Evolutionary conservation across 2,797 vertebrate species (phyloP).

Genomic region (Silurus aristotelis): DNA sequence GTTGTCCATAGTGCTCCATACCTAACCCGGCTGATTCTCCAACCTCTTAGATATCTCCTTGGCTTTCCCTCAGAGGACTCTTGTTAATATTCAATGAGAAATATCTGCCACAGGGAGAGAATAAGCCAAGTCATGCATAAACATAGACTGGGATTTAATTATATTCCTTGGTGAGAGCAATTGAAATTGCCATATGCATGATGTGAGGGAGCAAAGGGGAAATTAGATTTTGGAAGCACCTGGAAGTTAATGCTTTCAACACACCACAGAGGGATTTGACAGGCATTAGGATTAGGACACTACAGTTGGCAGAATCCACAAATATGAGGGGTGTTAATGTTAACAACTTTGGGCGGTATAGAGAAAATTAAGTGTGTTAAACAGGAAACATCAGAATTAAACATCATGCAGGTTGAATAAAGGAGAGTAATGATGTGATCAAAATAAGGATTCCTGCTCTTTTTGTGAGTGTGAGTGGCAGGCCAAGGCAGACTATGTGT

Average conservation of each 20-base stretch:
- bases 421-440: not conserved
- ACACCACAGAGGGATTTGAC: conserved; percentile 30
- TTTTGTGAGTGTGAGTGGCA: conserved; percentile 31
- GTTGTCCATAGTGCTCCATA: conserved; percentile 27
- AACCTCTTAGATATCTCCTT: conserved; percentile 37
- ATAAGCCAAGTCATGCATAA: conserved; percentile 55
- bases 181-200: conserved; percentile 56
- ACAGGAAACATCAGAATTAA: conserved; percentile 1
- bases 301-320: conserved; percentile 32
- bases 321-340: conserved; percentile 30
- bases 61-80: conserved; percentile 36
- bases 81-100: conserved; percentile 51
- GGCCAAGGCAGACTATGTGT: conserved; percentile 41
- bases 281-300: conserved; percentile 34
- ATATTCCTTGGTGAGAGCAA: conserved; percentile 41
- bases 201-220: conserved; percentile 34
- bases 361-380: conserved; percentile 13
- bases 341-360: conserved; percentile 24
- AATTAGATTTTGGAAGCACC: conserved; percentile 53
- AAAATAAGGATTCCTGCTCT: conserved; percentile 1
- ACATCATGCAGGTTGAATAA: conserved; percentile 1
- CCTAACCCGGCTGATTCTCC: conserved; percentile 13
- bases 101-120: conserved; percentile 35
- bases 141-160: conserved; percentile 56
- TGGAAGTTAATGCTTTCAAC: conserved; percentile 52